These are phyloP conservation scores for Seladonia tumulorum DNA, from an alignment of 2,888 invertebrate species.

Conservation along the genomic window DNA sequence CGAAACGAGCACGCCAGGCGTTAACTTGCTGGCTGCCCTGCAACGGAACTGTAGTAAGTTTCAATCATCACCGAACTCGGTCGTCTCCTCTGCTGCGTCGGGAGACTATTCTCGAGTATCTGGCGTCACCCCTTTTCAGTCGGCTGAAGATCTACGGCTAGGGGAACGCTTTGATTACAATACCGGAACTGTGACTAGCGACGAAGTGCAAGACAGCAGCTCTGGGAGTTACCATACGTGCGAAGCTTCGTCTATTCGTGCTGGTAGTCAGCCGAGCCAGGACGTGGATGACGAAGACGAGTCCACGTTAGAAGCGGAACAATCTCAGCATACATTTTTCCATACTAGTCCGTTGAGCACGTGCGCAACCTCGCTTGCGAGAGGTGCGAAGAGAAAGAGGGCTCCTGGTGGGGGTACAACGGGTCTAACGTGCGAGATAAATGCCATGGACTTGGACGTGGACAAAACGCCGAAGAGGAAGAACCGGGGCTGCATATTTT, in stretches of 20 bases:
- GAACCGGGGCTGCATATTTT: conserved; percentile 84
- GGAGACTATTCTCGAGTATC: conserved; percentile 86
- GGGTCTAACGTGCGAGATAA: conserved; percentile 90
- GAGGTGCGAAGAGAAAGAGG: conserved; percentile 81
- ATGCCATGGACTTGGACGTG: conserved; percentile 87
- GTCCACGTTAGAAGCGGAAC: conserved; percentile 80
- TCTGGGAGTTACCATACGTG: conserved; percentile 79
- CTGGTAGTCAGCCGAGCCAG: conserved; percentile 37
- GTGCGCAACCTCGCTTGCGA: conserved; percentile 65
- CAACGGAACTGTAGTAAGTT: conserved; percentile 69
- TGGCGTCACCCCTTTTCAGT: conserved; percentile 91
- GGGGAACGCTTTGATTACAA: conserved; percentile 45
- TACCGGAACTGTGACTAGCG: conserved; percentile 71
- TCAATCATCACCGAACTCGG: conserved; percentile 73
- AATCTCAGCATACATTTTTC: conserved; percentile 66
- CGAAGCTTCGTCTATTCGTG: conserved; percentile 65
- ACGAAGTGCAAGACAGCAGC: conserved; percentile 73
- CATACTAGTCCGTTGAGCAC: conserved; percentile 81
- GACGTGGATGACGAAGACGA: conserved; percentile 76
- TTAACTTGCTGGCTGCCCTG: conserved; percentile 78
- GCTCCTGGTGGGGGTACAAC: conserved; percentile 79
- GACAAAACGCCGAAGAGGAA: conserved; percentile 88
- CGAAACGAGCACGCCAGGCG: conserved; percentile 73
- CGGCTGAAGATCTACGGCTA: conserved; percentile 86
- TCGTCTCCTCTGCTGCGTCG: conserved; percentile 70